Conservation (phyloP, 2,888 invertebrate genomes). For the Chrysolina haemoptera region DNA sequence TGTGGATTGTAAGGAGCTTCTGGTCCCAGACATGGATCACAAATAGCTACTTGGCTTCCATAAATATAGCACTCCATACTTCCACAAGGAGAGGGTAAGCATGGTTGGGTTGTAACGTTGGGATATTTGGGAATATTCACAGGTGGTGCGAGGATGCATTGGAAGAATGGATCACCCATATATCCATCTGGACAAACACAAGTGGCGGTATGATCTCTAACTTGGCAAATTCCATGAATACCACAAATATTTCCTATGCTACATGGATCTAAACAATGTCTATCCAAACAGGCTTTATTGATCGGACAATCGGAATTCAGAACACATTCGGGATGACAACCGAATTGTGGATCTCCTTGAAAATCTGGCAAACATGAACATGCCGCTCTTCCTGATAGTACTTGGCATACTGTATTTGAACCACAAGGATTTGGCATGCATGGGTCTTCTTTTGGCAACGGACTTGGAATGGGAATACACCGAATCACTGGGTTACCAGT, state of each 20-base stretch:
- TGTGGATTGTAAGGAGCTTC: constrained; percentile 79
- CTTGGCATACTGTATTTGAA: constrained; percentile 83
- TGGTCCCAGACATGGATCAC: constrained; percentile 82
- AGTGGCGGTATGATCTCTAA: constrained; percentile 86
- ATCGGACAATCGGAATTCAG: constrained; percentile 86
- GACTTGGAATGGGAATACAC: constrained; percentile 76
- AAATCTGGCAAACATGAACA: constrained; percentile 86
- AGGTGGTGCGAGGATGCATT: constrained; percentile 75
- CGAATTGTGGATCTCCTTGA: constrained; percentile 83
- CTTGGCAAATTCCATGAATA: constrained; percentile 84
- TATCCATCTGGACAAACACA: constrained; percentile 85
- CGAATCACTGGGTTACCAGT: constrained; percentile 85
- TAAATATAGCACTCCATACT: constrained; percentile 79
- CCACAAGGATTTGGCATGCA: constrained; percentile 86
- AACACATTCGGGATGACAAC: constrained; percentile 86
- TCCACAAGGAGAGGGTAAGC: constrained; percentile 85
- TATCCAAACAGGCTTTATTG: constrained; percentile 82
- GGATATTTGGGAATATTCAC: constrained; percentile 64
- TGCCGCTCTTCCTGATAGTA: constrained; percentile 78
- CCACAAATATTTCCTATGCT: constrained; percentile 80
- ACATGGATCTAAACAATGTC: constrained; percentile 84
- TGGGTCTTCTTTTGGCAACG: constrained; percentile 75
- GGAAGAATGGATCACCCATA: constrained; percentile 85
- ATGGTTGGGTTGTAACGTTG: constrained; percentile 75
- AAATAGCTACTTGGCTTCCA: constrained; percentile 83